These are phyloP conservation scores for Agrenia bidenticulata DNA, from an alignment of 2,888 invertebrate genomes.

Conservation along the genomic window DNA sequence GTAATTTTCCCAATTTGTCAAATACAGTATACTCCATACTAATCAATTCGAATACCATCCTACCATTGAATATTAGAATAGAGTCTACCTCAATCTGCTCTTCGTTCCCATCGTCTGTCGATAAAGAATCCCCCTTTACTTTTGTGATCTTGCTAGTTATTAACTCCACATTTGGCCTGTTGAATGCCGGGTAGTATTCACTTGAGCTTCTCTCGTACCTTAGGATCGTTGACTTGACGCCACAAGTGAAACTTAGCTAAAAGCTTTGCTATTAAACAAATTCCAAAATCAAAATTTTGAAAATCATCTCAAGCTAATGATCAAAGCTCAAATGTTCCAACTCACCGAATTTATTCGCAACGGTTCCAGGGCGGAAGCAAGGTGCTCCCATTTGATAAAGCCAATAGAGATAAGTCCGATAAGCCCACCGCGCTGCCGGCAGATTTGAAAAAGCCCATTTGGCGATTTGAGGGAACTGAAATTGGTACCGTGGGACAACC, in stretches of 20 bases:
- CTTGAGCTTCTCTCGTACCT: constrained; percentile 22
- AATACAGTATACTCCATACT: no score
- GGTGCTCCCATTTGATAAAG: constrained; percentile 19
- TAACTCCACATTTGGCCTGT: constrained; percentile 24
- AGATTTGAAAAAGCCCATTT: constrained; percentile 25
- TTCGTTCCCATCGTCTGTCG: constrained; percentile 21
- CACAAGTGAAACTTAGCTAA: constrained; percentile 18
- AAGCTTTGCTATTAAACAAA: constrained; percentile 3
- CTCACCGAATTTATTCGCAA: constrained; percentile 23
- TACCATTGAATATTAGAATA: background rate
- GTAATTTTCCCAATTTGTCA: no score
- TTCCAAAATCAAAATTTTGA: background rate
- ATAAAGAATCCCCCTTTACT: constrained; percentile 21
- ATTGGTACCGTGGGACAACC: constrained; percentile 27
- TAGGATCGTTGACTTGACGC: constrained; percentile 21
- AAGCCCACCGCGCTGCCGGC: constrained; percentile 22
- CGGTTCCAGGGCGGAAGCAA: constrained; percentile 3
- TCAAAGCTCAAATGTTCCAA: background rate
- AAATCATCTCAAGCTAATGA: no score
- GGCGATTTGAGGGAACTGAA: constrained; percentile 15
- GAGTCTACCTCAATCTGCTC: constrained; percentile 31
- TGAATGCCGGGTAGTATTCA: constrained; percentile 24
- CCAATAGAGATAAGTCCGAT: constrained; percentile 17
- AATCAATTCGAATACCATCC: no score
- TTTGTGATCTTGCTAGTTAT: constrained; percentile 19